These are phyloP conservation scores for Trypoxylus dichotomus DNA, from an alignment of 1,140 invertebrate genomes.

Conservation along the genomic window DNA sequence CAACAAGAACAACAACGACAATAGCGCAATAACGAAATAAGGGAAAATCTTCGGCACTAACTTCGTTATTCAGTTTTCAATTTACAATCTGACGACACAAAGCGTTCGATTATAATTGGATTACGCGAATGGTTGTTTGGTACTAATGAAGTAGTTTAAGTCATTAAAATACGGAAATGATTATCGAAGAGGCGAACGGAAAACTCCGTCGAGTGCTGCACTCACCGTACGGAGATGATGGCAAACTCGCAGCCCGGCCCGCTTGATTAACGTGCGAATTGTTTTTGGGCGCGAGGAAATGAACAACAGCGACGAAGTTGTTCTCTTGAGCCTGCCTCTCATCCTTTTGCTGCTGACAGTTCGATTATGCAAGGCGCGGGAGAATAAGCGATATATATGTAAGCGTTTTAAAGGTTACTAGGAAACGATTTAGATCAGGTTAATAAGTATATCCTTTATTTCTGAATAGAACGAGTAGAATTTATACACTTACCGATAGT, in stretches of 20 bases:
- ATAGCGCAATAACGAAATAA: slow-evolving; percentile 4
- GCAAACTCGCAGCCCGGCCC: not conserved
- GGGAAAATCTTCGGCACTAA: slow-evolving; percentile 6
- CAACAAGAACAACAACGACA: not conserved
- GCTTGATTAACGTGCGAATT: not conserved
- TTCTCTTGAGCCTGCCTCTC: not conserved
- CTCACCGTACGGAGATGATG: not conserved
- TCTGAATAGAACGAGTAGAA: no score
- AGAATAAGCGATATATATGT: no score
- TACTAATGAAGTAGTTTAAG: slow-evolving; percentile 19
- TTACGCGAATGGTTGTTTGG: slow-evolving; percentile 4
- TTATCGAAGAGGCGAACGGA: not conserved
- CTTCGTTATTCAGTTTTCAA: slow-evolving; percentile 10
- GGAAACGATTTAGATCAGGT: no score
- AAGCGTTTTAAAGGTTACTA: no score
- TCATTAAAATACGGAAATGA: slow-evolving; percentile 24
- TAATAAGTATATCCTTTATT: no score
- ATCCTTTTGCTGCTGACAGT: not conserved
- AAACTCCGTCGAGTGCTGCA: not conserved
- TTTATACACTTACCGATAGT: no score
- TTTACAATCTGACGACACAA: slow-evolving; percentile 21
- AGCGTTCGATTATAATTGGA: not conserved
- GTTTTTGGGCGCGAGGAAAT: not conserved
- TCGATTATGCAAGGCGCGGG: no score
- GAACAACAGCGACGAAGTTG: not conserved